Evolutionary conservation across 2,888 invertebrate genomes (phyloP), one percentile per base, ranked within the genome.

Genomic region (Pogonocherus hispidulus): DNA sequence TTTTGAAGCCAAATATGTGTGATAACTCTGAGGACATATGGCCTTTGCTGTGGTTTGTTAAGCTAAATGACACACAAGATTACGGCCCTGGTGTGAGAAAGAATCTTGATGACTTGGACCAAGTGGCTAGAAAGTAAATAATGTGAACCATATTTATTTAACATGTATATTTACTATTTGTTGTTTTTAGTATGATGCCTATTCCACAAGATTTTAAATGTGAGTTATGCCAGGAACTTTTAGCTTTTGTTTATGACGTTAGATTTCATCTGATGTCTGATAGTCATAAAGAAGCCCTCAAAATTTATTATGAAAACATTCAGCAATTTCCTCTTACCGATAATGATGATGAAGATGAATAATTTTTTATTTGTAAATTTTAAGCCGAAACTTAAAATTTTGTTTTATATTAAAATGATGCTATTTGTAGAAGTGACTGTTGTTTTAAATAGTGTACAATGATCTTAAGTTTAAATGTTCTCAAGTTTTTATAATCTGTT

Each of bases 21-120:
- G 73, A 75, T 5, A 72, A 74, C 5, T 52, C 69, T 3, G 75
- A 79, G 14, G 80, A 81, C 20, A 79, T 86, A 66, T 89, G 88
- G 81, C 86, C 87, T 0, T 81, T 90, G 75, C 88, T 90, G 77
- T 82, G 83, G 72, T 88, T 88, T 1, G 83, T 89, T 9, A 84
- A 86, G 49, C 79, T 91, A 3, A 81, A 84, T 44, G 78, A 83
- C 18, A 78, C 84, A 2, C 51, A 32, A 16, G 37, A 35, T 2
- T 66, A 18, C 81, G 63, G 66, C 22, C 69, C 62, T 6, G 79
- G 82, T 1, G 73, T 89, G 63, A 73, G 80, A 0, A 75, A 80
- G 1, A 88, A 90, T 75, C 79, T 89, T 47, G 76, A 81, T 1
- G 84, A 87, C 67, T 76, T 91, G 41, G 83, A 86, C 55, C 66